Base-by-base conservation (phyloP, 2,888 invertebrate genomes). In the Andrena dorsata region DNA sequence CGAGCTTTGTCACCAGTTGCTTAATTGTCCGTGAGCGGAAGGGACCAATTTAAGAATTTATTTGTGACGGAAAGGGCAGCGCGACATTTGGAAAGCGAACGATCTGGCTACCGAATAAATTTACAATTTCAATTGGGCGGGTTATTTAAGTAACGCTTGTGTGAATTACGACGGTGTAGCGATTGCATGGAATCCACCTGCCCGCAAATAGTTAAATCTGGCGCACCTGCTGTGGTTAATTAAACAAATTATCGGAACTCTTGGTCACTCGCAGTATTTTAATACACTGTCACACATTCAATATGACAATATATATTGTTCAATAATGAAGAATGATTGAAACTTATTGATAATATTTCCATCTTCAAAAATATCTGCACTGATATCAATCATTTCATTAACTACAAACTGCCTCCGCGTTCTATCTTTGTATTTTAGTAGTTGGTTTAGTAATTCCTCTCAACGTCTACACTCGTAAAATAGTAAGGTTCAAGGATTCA, bases 51-150 rank as follows among this genome's bases (percentile, higher is more conserved):
- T 76, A 76, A 70, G 68, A 87, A 91, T 90, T 89, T 87, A 86
- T 88, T 85, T 72, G 80, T 35, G 71, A 76, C 84, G 86, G 86
- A 86, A 82, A 78, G 69, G 63, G 71, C 79, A 30, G 28, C 60
- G 87, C 86, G 89, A 90, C 92, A 92, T 92, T 92, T 90, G 92
- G 91, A 76, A 76, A 87, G 88, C 91, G 91, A 71, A 72, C 78
- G 65, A 51, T 53, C 49, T 30, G 35, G 5, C 66, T 58, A 49
- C 35, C 53, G 82, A 68, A 64, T 70, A 64, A 81, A 78, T 84
- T 82, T 76, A 82, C 80, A 64, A 65, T 80, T 53, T 49, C 65
- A 7, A 35, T 56, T 20, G 20, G n/a, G 47, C 49, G 69, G 28
- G 32, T 66, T 75, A 77, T 80, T 79, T 64, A 73, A 28, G 60